phyloP scores from a whole-genome alignment of 2,888 invertebrate genomes.

The Aspidiotus rigidus region DNA sequence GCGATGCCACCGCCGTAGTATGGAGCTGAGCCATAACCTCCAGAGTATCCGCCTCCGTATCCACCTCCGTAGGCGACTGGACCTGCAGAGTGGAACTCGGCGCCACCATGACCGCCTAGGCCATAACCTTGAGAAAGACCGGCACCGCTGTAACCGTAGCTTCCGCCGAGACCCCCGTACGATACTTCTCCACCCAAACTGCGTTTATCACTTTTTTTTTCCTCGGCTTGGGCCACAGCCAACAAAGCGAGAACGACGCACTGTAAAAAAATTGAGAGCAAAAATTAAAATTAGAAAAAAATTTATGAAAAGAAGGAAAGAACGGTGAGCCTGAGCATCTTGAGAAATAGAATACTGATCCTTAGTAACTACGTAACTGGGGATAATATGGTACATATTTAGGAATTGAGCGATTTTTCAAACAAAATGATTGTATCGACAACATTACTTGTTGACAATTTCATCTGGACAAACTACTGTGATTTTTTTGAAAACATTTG shows the following conservation, averaged over 20 bases:
- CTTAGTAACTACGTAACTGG: no score
- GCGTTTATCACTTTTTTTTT: conserved; percentile 1
- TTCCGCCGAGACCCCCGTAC: neutral
- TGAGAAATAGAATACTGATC: no score
- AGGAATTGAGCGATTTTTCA: no score
- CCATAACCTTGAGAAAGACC: conserved; percentile 5
- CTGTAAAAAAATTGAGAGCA: neutral
- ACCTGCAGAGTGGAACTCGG: neutral
- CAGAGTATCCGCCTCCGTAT: neutral
- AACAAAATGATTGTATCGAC: no score
- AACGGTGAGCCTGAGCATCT: no score
- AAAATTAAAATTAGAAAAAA: no score
- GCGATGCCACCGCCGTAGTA: conserved; percentile 24
- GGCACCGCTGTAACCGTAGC: neutral
- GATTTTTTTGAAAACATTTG: no score
- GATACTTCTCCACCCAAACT: neutral
- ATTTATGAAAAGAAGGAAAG: no score
- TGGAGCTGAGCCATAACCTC: neutral
- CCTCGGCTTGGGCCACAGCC: neutral
- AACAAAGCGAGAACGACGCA: conserved; percentile 5
- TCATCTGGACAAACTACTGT: no score
- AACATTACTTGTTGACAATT: no score
- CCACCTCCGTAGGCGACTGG: conserved; percentile 23
- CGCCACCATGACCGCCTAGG: neutral
- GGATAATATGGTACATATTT: no score